Evolutionary conservation across 2,113 vertebrate species (phyloP), one percentile per base, ranked within the genome.

Genomic region (Pholis gunnellus): DNA sequence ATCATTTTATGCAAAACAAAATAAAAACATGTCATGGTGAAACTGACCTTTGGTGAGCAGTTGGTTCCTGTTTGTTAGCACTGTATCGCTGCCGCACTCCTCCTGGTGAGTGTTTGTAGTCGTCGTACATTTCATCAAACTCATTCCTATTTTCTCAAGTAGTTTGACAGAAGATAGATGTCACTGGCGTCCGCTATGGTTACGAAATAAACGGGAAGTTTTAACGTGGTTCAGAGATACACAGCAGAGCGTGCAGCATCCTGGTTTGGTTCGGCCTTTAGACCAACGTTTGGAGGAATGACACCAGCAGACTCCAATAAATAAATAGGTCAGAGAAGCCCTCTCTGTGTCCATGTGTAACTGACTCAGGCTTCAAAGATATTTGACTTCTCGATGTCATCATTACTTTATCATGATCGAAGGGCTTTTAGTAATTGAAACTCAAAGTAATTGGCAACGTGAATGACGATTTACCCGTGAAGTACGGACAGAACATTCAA

Each of bases 131-230:
- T 60, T 25, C 7, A 6, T 31, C 15, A 6, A 18, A 34, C 0
- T 18, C 9, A 31, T 34, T 36, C 25, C 29, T 20, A 68, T 42
- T 59, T 70, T 52, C 48, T 73, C 22, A 38, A 40, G 36, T 61
- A 9, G 56, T 68, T 72, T 87, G 15, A 61, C 52, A 63, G 67
- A 17, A 67, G 36, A 71, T 34, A 15, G 34, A 27, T 72, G 36
- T 60, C 36, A 20, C 54, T 64, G 54, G 1, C 15, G 1, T 72
- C 17, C 34, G 20, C 9, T 25, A 0, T 48, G 48, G 22, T 10
- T 15, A 6, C 4, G 63, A 42, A n/a, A 17, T 59, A 9, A 31
- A 81, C 46, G 59, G 75, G 31, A 71, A 65, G 42, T 46, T 13
- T 57, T 83, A 27, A 31, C n/a, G 25, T 1, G 6, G 70, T 74